Evolutionary conservation across 2,888 invertebrate species (phyloP), one percentile per base, ranked within the genome.

Genomic region (Rotaria magnacalcarata): DNA sequence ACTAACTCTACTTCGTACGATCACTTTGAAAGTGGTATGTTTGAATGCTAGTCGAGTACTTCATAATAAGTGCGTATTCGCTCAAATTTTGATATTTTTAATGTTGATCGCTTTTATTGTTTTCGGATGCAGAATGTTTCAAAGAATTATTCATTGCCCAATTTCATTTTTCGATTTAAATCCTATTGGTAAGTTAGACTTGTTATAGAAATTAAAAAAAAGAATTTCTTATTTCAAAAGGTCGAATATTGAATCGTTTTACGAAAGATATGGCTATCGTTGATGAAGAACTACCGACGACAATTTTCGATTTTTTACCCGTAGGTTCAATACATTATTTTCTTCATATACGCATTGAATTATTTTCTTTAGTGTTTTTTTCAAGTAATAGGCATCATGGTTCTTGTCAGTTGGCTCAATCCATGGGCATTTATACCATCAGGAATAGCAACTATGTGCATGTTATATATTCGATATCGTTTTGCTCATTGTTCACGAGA

Each of bases 391-490:
- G 47, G 80, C 10, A 6, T n/a, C 1, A 19, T 80, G 11, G n/a
- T 8, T 80, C 11, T 80, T 24, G 47, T 80, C 24, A 47, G 80
- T 47, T 80, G 24, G 24, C 24, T 80, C 2, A 80, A 80, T 80
- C 43, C 24, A n/a, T 80, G 47, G 47, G 3, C 80, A n/a, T 47
- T 80, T 2, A 47, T 80, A n/a, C 80, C 80, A 21, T 0, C n/a
- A 10, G 24, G 1, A 8, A 47, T 80, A 24, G 43, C 24, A n/a
- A 11, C 41, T 24, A 24, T 47, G 47, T 2, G 16, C 4, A 47
- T 80, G 43, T n/a, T 47, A 11, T 80, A 67, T 56, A 86, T 89
- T 47, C 43, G 80, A 47, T n/a, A 43, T n/a, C 11, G 24, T 47
- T 80, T 24, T 47, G 80, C 47, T 21, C 47, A 24, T n/a, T 80